Conservation (phyloP, 2,888 invertebrate genomes). For the Drosophila fulvimacula region DNA sequence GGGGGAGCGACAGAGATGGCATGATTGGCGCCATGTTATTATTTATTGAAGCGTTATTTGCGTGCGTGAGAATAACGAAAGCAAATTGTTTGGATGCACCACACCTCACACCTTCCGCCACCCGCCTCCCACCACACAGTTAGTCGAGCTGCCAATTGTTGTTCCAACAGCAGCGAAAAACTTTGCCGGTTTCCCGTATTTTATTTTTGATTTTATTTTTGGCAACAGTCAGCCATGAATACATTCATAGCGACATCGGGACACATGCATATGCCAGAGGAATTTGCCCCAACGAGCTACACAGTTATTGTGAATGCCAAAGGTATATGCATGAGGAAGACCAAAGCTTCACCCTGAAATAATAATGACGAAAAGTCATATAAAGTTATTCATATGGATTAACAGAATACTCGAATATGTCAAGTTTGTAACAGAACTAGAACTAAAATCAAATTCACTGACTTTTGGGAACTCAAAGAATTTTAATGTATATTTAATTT, state of each 20-base stretch:
- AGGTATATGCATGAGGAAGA: background rate
- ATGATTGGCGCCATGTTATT: slow-evolving; percentile 40
- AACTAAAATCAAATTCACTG: no score
- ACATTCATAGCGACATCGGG: slow-evolving; percentile 1
- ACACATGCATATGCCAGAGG: background rate
- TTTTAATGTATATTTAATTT: no score
- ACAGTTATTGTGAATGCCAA: background rate
- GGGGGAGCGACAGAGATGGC: background rate
- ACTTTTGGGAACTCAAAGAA: no score
- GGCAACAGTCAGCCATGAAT: slow-evolving; percentile 1
- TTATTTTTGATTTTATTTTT: slow-evolving; percentile 20
- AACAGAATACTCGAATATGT: background rate
- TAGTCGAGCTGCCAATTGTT: slow-evolving; percentile 31
- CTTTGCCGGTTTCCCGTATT: slow-evolving; percentile 12
- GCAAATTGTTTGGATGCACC: slow-evolving; percentile 36
- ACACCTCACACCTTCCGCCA: background rate
- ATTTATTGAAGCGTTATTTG: slow-evolving; percentile 63
- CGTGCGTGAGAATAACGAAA: slow-evolving; percentile 47
- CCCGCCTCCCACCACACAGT: background rate
- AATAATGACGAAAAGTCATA: background rate
- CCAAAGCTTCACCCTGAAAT: background rate
- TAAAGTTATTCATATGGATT: background rate
- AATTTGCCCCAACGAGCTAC: background rate
- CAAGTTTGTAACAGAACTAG: no score
- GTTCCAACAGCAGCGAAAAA: slow-evolving; percentile 8